These are phyloP conservation scores for Patiria miniata DNA, from an alignment of 35 echinoderm and acorn worm genomes.

Conservation along the genomic window DNA sequence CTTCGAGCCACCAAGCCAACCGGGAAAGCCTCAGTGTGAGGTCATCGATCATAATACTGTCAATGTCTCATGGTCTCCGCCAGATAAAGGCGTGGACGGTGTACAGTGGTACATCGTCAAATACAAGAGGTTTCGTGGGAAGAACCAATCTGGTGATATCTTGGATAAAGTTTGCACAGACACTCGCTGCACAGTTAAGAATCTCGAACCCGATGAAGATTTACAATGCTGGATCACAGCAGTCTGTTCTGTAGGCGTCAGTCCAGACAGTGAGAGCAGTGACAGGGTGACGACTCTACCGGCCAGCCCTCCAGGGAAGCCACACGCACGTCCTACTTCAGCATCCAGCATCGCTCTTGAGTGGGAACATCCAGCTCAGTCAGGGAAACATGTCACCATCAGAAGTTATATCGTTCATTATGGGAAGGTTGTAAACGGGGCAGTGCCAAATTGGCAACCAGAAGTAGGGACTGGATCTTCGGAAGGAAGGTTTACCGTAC, in stretches of 20 bases:
- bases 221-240: neutral
- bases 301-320: neutral
- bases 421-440: neutral
- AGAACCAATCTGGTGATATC: neutral
- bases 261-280: neutral
- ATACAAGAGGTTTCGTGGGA: neutral
- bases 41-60: neutral
- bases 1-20: conserved; percentile 4
- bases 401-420: neutral
- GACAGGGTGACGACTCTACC: neutral
- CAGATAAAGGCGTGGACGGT: neutral
- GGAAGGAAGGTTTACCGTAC: neutral
- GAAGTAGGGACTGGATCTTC: neutral
- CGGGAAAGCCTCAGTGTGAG: neutral
- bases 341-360: neutral
- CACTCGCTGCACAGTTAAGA: neutral
- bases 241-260: neutral
- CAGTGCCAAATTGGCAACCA: neutral
- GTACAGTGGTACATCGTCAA: neutral
- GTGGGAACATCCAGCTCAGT: neutral
- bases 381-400: neutral
- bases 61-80: neutral
- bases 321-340: neutral
- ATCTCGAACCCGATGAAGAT: neutral
- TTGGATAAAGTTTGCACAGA: neutral